phyloP scores from a whole-genome alignment of 2,113 vertebrate species.

The Pseudorectes ferrugineus region DNA sequence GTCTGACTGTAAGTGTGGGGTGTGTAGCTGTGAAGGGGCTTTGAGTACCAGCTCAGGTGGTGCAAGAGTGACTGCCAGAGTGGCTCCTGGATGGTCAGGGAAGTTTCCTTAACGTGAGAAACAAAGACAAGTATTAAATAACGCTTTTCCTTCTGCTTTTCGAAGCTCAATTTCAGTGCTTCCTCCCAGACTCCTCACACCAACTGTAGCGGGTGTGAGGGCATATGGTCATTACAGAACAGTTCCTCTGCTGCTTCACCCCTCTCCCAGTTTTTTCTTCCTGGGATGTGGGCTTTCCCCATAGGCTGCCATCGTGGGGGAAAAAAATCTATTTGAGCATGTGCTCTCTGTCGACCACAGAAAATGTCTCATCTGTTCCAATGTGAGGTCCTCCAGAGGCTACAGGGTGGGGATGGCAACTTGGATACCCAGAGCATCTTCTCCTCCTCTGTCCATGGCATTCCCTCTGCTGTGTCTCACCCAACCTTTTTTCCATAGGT shows the following conservation, averaged over 20 bases:
- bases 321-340: neutral
- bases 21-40: neutral
- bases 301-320: neutral
- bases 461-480: neutral
- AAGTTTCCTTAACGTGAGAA: neutral
- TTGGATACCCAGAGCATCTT: neutral
- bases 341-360: accelerated
- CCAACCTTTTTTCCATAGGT: neutral
- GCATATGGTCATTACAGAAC: neutral
- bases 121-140: neutral
- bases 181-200: neutral
- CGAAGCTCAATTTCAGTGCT: neutral
- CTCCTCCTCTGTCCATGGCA: neutral
- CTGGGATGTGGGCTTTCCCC: neutral
- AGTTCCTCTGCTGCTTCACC: neutral
- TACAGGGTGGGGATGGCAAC: neutral
- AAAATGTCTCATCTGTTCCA: neutral
- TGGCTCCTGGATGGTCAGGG: neutral
- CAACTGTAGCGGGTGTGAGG: too few relatives aligned
- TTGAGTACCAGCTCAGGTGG: neutral
- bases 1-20: neutral
- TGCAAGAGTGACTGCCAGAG: neutral
- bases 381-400: neutral
- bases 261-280: neutral
- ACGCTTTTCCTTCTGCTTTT: neutral